These are phyloP conservation scores for Coecobrya sp. DNA, from an alignment of 2,888 invertebrate species.

Conservation along the genomic window DNA sequence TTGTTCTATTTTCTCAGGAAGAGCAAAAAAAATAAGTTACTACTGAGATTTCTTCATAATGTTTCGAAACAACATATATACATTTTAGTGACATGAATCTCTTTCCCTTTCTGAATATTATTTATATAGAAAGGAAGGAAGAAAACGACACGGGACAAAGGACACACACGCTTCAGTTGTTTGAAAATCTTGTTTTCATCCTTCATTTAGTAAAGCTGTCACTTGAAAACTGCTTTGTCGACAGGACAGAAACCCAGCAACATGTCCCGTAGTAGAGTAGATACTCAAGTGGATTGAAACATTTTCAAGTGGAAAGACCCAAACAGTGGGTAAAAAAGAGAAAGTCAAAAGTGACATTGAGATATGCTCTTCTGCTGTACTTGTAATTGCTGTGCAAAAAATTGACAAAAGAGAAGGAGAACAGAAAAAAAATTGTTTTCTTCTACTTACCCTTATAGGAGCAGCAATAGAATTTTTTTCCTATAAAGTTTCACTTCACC, in stretches of 20 bases:
- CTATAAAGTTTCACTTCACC: background rate
- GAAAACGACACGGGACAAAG: background rate
- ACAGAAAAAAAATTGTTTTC: background rate
- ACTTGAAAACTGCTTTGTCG: constrained; percentile 47
- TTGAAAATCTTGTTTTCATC: constrained; percentile 35
- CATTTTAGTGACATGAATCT: background rate
- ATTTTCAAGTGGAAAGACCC: background rate
- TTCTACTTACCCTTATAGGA: background rate
- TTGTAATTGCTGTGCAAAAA: constrained; percentile 2
- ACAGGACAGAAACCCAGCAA: background rate
- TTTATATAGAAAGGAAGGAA: background rate
- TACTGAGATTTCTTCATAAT: background rate
- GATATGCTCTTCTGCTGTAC: too few relatives aligned
- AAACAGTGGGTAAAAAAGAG: background rate
- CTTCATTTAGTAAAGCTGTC: constrained; percentile 48
- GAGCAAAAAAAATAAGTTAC: constrained; percentile 20
- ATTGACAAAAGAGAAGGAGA: background rate
- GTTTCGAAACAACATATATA: background rate
- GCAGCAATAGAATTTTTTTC: background rate
- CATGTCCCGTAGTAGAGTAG: too few relatives aligned
- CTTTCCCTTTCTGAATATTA: too few relatives aligned
- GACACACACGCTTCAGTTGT: background rate
- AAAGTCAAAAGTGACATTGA: constrained; percentile 11
- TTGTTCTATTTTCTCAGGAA: background rate
- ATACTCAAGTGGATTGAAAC: constrained; percentile 24